Evolutionary conservation across 2,113 vertebrate species (phyloP), one percentile per base, ranked within the genome.

Genomic region (Anoura caudifer): DNA sequence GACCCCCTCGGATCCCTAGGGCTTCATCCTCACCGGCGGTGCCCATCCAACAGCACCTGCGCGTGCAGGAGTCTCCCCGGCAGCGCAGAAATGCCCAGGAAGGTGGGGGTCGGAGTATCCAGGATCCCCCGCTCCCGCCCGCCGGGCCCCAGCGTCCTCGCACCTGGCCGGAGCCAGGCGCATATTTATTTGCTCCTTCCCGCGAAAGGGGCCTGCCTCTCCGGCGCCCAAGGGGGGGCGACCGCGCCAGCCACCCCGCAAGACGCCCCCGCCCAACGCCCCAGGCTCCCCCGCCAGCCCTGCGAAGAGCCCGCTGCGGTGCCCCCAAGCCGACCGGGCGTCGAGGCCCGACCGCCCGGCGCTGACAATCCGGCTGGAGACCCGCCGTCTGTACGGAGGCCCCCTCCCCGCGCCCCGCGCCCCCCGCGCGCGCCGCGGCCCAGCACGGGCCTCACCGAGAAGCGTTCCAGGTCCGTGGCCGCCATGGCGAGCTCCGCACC

Each of bases 391-490:
- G 72, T 70, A 12, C 54, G 59, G 72, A 63, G 56, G 61, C 86
- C 84, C 93, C 87, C 16, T n/a, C 56, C 77, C 72, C 63, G 28
- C 87, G 33, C 61, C 79, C 91, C 33, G 84, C 63, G 65, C 70
- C 67, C 9, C n/a, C 33, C 59, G 15, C 63, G 87, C 67, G 93
- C 84, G 19, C 79, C 63, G 50, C 69, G 75, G 69, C 94, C 95
- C 96, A 3, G 75, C 67, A 0, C 52, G 77, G 73, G 56, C 89
- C 97, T 97, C 97, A 99, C 99, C 97, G 99, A 98, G 98, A 99
- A 98, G 84, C 99, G 99, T 96, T 99, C 99, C 95, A 99, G 97
- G 94, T 99, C 99, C 79, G 99, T 99, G 95, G 99, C 99, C 96
- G 99, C 99, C 99, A 99, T 99, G 97, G 98, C 98, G 98, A 91